Evolutionary conservation across 1,140 invertebrate species (phyloP), one percentile per base, ranked within the genome.

Genomic region (Antheraea mylitta): DNA sequence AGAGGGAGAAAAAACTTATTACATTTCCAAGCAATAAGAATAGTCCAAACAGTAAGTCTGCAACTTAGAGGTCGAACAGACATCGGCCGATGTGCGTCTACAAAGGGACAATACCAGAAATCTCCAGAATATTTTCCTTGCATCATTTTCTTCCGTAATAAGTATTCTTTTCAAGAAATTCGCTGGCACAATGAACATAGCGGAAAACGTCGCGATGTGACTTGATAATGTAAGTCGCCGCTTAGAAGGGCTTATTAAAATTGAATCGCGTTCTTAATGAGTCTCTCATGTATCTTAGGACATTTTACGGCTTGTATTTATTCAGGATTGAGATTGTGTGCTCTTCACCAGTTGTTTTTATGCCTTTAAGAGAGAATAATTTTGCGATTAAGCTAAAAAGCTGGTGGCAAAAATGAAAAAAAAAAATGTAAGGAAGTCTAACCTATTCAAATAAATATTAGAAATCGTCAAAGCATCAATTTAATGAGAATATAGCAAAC

Each of bases 191-290:
- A 82, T 75, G 76, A 80, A 72, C 61, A 71, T 75, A 61, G 58
- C 63, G 72, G 72, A 73, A 77, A 73, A 66, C 71, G 71, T 73
- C 76, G 63, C 65, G 68, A 77, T 76, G 78, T 69, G 70, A 76
- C 70, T 73, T 78, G 78, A 78, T 78, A 78, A 78, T 79, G 69
- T 75, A 74, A 80, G 73, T 76, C 76, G 73, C 66, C 73, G 70
- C 73, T 75, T 72, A 72, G 66, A 78, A 69, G 59, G 69, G 76
- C 74, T 80, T 80, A 82, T 77, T 82, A 82, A 80, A 82, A 77
- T 74, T 77, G 76, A 79, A 82, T 76, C 74, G 72, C 70, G 72
- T 66, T 75, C 70, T 67, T 73, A 82, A 71, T 71, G 72, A 72
- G 68, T 78, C 72, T 22, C 64, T 73, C 73, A 74, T 67, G 73